Evolutionary conservation across 2,113 vertebrate genomes (phyloP).

Genomic region (Lontra canadensis): DNA sequence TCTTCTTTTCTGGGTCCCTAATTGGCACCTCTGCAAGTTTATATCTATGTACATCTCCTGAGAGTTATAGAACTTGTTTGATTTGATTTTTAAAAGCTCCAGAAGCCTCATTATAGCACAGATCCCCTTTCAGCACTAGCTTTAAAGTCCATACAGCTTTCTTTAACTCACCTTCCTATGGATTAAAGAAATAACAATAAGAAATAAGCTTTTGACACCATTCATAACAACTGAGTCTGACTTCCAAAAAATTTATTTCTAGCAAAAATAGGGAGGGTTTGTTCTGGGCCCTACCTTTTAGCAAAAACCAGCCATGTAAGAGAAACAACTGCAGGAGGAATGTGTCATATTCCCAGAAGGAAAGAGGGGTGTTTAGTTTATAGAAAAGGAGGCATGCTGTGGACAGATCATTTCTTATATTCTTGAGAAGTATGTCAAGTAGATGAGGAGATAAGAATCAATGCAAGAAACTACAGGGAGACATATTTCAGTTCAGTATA

Average conservation of each 20-base stretch:
- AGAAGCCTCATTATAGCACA: conserved; percentile 10
- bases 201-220: neutral
- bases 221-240: neutral
- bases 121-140: neutral
- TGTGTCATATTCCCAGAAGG: neutral
- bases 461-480: neutral
- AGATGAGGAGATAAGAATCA: neutral
- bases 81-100: conserved; percentile 47
- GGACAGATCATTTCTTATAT: neutral
- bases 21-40: conserved; percentile 51
- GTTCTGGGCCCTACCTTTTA: neutral
- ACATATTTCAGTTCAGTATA: neutral
- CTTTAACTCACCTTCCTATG: neutral
- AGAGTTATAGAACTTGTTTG: conserved; percentile 11
- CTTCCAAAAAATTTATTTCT: neutral
- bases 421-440: neutral
- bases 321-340: neutral
- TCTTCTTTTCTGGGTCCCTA: conserved; percentile 10
- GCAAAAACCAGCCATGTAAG: neutral
- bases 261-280: neutral
- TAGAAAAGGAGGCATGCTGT: neutral
- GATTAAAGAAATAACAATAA: conserved; percentile 25
- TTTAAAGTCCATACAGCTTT: conserved; percentile 18
- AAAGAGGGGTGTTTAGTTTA: neutral
- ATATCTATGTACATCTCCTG: conserved; percentile 8